Evolutionary conservation across 2,888 invertebrate species (phyloP).

Genomic region (Drosophila eohydei): DNA sequence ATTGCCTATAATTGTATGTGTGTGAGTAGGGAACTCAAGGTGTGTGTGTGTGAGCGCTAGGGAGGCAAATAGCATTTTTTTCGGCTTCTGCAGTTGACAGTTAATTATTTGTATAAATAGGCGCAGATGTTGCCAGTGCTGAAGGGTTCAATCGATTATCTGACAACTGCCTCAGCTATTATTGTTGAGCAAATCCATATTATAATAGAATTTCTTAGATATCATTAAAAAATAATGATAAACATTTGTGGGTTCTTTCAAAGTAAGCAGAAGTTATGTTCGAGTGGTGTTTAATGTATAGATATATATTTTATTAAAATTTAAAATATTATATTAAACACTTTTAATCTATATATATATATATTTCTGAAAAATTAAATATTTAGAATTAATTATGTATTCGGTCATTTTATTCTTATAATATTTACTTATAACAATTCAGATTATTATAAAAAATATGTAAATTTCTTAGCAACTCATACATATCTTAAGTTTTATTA

Average conservation of each 20-base stretch:
- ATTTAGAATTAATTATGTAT: too few relatives aligned
- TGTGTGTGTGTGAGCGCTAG: conserved; percentile 25
- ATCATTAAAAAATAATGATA: not conserved
- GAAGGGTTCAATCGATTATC: conserved; percentile 57
- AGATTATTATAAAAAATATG: too few relatives aligned
- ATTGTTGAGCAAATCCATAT: conserved; percentile 3
- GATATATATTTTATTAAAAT: too few relatives aligned
- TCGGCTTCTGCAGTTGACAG: conserved; percentile 68
- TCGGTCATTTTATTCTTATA: too few relatives aligned
- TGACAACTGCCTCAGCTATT: conserved; percentile 35
- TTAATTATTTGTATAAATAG: conserved; percentile 75
- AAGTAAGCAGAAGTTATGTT: not conserved
- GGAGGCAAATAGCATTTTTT: conserved; percentile 39
- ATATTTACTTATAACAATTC: too few relatives aligned
- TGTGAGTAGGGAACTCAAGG: conserved; percentile 43
- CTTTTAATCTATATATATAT: too few relatives aligned
- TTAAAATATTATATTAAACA: too few relatives aligned
- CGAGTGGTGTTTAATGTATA: too few relatives aligned
- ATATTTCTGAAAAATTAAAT: too few relatives aligned
- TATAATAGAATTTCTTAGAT: conserved; percentile 2
- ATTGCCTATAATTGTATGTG: conserved; percentile 63
- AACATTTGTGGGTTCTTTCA: not conserved
- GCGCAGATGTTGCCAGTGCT: conserved; percentile 58
- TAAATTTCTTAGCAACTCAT: too few relatives aligned
- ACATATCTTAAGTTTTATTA: too few relatives aligned